Percentiles rank a stretch among this genome's conserved stretches.
phyloP scores from a whole-genome alignment of 2,888 invertebrate genomes.

The Caenorhabditis sp. region DNA sequence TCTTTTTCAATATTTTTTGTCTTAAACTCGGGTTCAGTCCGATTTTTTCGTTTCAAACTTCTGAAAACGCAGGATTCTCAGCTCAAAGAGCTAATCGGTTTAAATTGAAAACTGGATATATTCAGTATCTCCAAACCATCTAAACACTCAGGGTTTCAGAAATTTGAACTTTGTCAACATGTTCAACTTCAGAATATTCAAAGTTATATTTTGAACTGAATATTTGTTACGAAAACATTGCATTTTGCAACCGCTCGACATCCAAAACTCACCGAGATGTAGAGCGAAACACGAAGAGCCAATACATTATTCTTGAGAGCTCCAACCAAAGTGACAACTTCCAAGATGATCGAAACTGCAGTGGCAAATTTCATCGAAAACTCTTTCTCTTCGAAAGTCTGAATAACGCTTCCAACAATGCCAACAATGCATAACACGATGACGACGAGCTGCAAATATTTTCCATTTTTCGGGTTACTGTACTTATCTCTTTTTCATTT shows the following conservation, averaged over 20 bases:
- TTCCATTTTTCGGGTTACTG: too few species aligned
- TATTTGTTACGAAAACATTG: background rate
- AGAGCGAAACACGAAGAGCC: background rate
- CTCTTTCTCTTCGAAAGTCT: background rate
- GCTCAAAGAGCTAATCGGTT: too few species aligned
- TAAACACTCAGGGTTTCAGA: too few species aligned
- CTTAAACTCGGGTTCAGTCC: too few species aligned
- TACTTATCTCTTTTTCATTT: too few species aligned
- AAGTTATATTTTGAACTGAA: background rate
- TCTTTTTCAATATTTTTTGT: too few species aligned
- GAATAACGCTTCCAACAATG: background rate
- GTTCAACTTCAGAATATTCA: too few species aligned
- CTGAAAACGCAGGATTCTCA: too few species aligned
- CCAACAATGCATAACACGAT: background rate
- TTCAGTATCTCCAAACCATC: too few species aligned
- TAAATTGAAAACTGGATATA: too few species aligned
- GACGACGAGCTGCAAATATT: background rate
- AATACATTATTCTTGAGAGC: background rate
- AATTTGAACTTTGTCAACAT: too few species aligned
- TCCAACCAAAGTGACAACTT: background rate
- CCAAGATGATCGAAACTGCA: background rate
- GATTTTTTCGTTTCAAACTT: too few species aligned
- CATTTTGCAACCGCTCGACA: background rate
- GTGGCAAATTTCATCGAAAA: background rate
- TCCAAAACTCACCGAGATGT: background rate